Evolutionary conservation across 1,140 invertebrate species (phyloP).

Genomic region (Zeugodacus cucurbitae): DNA sequence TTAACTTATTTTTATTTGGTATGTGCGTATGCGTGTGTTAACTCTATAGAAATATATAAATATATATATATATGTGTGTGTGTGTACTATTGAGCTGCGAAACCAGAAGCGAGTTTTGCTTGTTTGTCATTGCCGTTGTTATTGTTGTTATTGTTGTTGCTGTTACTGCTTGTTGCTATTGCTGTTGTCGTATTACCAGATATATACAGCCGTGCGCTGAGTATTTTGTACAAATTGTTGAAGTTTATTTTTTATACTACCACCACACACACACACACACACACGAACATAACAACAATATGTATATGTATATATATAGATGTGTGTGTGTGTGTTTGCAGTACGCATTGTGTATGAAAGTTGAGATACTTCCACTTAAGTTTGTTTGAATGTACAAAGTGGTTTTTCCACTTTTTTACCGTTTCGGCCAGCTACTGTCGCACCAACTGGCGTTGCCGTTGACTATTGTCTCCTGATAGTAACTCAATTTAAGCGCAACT

Average conservation of each 20-base stretch:
- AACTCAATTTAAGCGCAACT: slow-evolving; percentile 4
- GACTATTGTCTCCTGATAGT: slow-evolving; percentile 19
- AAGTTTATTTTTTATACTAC: background rate
- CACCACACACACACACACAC: background rate
- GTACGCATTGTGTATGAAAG: background rate
- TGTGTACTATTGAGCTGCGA: background rate
- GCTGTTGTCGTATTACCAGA: background rate
- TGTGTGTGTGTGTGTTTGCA: background rate
- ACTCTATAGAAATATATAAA: too few species aligned
- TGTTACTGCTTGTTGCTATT: background rate
- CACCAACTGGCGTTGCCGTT: background rate
- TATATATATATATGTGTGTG: background rate
- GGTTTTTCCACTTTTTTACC: slow-evolving; percentile 36
- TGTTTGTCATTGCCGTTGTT: background rate
- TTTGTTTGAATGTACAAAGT: background rate
- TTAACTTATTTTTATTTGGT: background rate
- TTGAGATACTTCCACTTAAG: background rate
- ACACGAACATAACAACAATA: too few species aligned
- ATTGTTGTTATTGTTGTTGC: background rate
- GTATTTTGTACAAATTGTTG: background rate
- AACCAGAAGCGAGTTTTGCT: slow-evolving; percentile 19
- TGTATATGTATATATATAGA: background rate
- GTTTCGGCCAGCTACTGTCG: slow-evolving; percentile 2
- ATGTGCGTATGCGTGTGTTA: background rate
- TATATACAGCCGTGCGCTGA: background rate